Conservation (phyloP, 2,797 vertebrate species). For the Chiloscyllium punctatum region DNA sequence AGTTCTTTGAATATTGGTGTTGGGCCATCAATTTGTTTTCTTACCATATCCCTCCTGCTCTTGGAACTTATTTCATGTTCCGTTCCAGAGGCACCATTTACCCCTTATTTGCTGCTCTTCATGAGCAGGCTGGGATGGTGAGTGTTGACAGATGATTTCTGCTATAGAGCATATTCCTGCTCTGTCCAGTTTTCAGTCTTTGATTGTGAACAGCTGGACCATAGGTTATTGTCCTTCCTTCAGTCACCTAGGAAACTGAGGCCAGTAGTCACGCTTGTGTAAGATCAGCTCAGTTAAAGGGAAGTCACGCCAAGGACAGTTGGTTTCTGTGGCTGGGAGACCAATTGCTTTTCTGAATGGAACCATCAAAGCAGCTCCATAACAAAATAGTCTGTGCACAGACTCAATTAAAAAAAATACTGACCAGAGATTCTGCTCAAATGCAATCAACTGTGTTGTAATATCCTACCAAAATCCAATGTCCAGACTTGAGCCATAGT, state of each 20-base stretch:
- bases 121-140: neutral
- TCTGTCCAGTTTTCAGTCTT: neutral
- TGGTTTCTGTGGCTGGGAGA: neutral
- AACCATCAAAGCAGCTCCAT: neutral
- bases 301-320: neutral
- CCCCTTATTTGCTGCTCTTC: neutral
- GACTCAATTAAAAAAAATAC: neutral
- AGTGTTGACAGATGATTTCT: neutral
- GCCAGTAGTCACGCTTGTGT: neutral
- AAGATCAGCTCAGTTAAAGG: neutral
- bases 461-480: neutral
- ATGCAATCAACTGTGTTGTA: neutral
- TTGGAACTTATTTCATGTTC: neutral
- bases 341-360: neutral
- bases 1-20: conserved; percentile 26
- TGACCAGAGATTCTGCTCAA: neutral
- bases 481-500: neutral
- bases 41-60: too few species aligned
- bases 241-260: neutral
- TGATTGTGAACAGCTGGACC: neutral
- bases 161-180: neutral
- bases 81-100: neutral
- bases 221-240: neutral
- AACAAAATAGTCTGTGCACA: neutral
- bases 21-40: neutral